Conservation (phyloP, 2,797 vertebrate genomes). For the Muscicapa comitata region DNA sequence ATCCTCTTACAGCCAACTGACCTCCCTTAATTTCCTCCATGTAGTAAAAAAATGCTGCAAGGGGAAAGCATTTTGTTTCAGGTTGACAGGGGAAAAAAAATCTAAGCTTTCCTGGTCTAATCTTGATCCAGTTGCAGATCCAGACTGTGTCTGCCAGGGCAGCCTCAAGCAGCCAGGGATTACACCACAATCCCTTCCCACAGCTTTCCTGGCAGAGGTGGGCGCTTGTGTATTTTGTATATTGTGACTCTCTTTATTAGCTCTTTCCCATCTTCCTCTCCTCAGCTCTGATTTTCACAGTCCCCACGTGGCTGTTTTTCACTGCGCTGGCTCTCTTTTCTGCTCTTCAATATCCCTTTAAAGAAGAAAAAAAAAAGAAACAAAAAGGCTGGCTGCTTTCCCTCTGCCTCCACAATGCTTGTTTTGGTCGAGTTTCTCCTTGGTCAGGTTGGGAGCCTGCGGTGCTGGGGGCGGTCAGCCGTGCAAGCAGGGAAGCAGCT, state of each 20-base stretch:
- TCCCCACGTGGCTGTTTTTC: not conserved
- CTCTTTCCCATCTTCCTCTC: slow-evolving; percentile 1
- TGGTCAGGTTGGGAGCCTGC: not conserved
- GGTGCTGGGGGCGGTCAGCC: not conserved
- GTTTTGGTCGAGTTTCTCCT: slow-evolving; percentile 14
- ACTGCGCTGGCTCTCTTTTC: not conserved
- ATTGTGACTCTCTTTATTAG: not conserved
- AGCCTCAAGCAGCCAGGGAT: not conserved
- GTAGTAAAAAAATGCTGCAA: not conserved
- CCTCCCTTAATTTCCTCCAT: not conserved
- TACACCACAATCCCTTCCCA: not conserved
- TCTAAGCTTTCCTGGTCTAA: not conserved
- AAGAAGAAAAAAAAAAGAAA: not conserved
- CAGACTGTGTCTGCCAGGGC: not conserved
- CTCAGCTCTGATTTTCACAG: slow-evolving; percentile 30
- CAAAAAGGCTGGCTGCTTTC: not conserved
- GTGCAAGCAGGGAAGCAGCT: not conserved
- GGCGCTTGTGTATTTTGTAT: not conserved
- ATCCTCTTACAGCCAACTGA: not conserved
- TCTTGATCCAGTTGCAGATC: not conserved
- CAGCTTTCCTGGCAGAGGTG: not conserved
- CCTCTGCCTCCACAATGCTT: slow-evolving; percentile 25
- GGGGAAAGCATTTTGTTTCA: not conserved
- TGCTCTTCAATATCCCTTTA: not conserved
- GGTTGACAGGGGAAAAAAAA: not conserved